Conservation (phyloP, 2,113 vertebrate genomes). For the Atrichornis clamosus region DNA sequence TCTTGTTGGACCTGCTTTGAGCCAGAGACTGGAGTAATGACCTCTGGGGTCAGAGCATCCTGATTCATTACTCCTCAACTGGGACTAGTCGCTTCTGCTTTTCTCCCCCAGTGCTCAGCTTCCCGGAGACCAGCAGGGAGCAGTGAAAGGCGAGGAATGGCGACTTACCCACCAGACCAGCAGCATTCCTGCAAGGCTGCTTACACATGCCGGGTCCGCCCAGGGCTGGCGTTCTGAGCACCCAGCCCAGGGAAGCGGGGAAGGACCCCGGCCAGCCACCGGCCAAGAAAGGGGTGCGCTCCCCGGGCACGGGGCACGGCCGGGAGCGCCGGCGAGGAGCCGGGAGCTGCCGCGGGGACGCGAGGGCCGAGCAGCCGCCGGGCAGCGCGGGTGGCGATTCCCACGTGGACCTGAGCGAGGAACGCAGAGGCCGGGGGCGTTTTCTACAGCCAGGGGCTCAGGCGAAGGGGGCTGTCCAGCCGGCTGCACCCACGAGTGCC, state of each 20-base stretch:
- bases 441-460: background rate
- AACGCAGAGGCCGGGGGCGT: too few relatives aligned
- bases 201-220: background rate
- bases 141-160: constrained; percentile 19
- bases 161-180: background rate
- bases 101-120: background rate
- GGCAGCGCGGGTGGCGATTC: background rate
- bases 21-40: background rate
- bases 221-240: background rate
- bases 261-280: background rate
- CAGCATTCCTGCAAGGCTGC: background rate
- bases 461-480: background rate
- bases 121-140: constrained; percentile 19
- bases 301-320: background rate
- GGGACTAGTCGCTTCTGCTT: background rate
- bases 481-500: background rate
- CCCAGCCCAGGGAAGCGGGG: background rate
- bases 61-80: fast-evolving
- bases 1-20: background rate
- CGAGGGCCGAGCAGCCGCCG: background rate
- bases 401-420: background rate
- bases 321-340: background rate
- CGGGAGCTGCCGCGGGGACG: background rate
- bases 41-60: background rate
- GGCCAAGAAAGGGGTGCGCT: background rate